Conservation (phyloP, 2,797 vertebrate species). For the Aselliscus stoliczkanus region DNA sequence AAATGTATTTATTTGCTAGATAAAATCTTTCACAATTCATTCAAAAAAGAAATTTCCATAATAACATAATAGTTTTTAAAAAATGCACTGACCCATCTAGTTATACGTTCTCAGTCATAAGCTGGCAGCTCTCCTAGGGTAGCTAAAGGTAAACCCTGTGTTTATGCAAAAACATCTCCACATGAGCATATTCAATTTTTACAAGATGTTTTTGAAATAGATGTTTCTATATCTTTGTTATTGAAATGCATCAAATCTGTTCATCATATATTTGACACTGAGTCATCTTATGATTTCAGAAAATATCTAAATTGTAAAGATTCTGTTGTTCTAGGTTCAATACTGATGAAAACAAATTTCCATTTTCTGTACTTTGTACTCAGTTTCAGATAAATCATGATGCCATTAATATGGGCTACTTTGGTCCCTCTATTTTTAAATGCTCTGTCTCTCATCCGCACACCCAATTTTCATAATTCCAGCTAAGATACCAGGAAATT, state of each 20-base stretch:
- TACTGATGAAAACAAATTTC: neutral
- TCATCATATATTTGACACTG: fast-evolving
- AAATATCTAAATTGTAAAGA: neutral
- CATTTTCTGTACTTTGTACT: neutral
- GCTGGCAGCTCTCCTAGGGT: neutral
- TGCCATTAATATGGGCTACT: fast-evolving
- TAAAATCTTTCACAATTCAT: neutral
- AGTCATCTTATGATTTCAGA: neutral
- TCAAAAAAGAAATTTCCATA: neutral
- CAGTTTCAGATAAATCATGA: fast-evolving
- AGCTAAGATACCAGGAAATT: neutral
- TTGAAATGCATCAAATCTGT: neutral
- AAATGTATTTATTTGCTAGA: neutral
- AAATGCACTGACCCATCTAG: neutral
- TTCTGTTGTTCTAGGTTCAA: neutral
- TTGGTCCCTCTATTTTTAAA: no score
- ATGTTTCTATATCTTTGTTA: neutral
- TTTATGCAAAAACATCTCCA: neutral
- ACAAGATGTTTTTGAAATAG: neutral
- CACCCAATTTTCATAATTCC: neutral
- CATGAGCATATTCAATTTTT: neutral
- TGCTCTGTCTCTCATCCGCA: neutral
- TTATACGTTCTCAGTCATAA: neutral
- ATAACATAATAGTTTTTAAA: neutral
- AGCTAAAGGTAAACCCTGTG: neutral